Conservation (phyloP, 1,140 invertebrate species). For the Apis cerana region DNA sequence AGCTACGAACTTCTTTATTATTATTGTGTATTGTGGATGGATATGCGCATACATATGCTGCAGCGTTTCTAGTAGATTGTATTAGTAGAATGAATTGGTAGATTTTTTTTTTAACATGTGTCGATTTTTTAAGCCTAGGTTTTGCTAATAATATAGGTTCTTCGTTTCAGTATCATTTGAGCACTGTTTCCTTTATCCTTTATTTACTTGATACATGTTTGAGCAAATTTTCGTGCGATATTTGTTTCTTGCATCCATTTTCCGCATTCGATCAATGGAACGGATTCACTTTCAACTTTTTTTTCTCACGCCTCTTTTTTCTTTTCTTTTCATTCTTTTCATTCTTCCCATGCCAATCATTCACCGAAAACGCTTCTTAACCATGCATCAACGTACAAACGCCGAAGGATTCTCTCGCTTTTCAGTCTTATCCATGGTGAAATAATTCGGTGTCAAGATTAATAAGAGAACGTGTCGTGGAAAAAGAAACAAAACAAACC, state of each 20-base stretch:
- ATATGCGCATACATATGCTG: background rate
- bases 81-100: background rate
- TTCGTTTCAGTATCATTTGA: background rate
- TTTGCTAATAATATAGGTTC: background rate
- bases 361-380: conserved; percentile 9
- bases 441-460: conserved; percentile 41
- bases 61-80: background rate
- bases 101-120: background rate
- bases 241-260: conserved; percentile 9
- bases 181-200: background rate
- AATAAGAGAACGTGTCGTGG: background rate
- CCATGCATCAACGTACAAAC: background rate
- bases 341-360: conserved; percentile 56
- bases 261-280: background rate
- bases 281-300: background rate
- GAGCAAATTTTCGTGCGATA: background rate
- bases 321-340: conserved; percentile 2
- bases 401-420: background rate
- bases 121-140: background rate
- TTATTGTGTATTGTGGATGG: too few relatives aligned
- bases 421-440: conserved; percentile 8
- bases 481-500: background rate
- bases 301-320: background rate
- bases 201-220: background rate
- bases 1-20: too few relatives aligned